Evolutionary conservation across 2,888 invertebrate genomes (phyloP).

Genomic region (Coelogynopora nodosa): DNA sequence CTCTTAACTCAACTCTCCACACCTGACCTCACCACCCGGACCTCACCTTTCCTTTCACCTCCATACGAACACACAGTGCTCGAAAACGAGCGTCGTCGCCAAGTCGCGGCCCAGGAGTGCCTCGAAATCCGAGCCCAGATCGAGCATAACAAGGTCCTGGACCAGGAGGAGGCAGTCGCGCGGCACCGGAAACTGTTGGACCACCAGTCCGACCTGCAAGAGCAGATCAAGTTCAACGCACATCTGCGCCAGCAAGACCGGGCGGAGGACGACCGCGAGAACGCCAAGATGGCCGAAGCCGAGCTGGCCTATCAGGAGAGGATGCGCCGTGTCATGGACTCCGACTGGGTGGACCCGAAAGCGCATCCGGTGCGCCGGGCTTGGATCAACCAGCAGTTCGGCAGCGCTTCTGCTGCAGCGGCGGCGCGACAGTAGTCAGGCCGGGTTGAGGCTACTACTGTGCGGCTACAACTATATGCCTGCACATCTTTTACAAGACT

Average conservation of each 20-base stretch:
- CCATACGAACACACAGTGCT: too few species aligned
- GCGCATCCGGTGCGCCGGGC: slow-evolving; percentile 56
- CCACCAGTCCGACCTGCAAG: slow-evolving; percentile 51
- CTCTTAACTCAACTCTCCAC: too few species aligned
- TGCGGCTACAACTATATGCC: too few species aligned
- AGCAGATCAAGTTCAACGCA: slow-evolving; percentile 57
- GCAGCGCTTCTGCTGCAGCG: too few species aligned
- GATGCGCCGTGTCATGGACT: background rate
- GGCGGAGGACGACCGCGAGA: slow-evolving; percentile 52
- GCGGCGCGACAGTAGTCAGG: too few species aligned
- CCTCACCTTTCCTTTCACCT: too few species aligned
- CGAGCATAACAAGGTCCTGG: slow-evolving; percentile 41
- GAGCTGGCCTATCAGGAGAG: background rate
- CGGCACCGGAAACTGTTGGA: slow-evolving; percentile 47
- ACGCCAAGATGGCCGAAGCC: slow-evolving; percentile 4
- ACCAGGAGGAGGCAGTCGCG: slow-evolving; percentile 25
- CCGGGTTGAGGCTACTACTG: too few species aligned
- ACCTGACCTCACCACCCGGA: too few species aligned
- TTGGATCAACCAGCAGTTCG: background rate
- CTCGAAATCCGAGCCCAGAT: slow-evolving; percentile 40
- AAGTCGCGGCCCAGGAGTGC: slow-evolving; percentile 36
- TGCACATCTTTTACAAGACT: too few species aligned
- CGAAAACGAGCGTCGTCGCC: slow-evolving; percentile 37
- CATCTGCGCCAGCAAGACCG: slow-evolving; percentile 49
- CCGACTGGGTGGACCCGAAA: slow-evolving; percentile 51